Evolutionary conservation across 2,797 vertebrate genomes (phyloP).

Genomic region (Characodon lateralis): DNA sequence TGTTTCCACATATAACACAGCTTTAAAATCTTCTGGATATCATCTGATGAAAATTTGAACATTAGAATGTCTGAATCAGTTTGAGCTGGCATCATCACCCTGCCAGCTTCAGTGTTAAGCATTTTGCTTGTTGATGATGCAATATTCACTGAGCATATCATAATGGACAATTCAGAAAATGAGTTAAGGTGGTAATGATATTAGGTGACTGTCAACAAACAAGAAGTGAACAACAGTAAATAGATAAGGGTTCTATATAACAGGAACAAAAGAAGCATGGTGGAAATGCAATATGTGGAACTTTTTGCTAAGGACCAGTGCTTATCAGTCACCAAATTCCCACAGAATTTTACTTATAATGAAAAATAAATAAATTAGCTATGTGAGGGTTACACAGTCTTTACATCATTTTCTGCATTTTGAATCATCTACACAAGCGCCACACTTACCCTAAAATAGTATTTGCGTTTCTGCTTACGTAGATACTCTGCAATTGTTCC

Average conservation of each 20-base stretch:
- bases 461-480: too few species aligned
- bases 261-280: background rate
- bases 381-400: background rate
- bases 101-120: too few species aligned
- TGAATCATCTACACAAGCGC: too few species aligned
- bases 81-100: too few species aligned
- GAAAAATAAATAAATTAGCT: background rate
- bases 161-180: background rate
- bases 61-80: background rate
- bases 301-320: background rate
- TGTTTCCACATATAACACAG: too few species aligned
- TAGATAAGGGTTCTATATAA: background rate
- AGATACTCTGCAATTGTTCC: too few species aligned
- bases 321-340: background rate
- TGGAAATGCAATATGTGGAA: background rate
- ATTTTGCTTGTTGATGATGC: too few species aligned
- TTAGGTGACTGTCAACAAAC: background rate
- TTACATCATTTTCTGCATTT: background rate
- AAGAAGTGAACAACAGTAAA: background rate
- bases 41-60: too few species aligned
- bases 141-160: too few species aligned
- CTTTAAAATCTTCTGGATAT: too few species aligned
- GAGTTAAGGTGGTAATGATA: background rate
- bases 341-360: background rate
- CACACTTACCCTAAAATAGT: too few species aligned